These are phyloP conservation scores for Spodoptera picta DNA, from an alignment of 2,888 invertebrate species.

Conservation along the genomic window DNA sequence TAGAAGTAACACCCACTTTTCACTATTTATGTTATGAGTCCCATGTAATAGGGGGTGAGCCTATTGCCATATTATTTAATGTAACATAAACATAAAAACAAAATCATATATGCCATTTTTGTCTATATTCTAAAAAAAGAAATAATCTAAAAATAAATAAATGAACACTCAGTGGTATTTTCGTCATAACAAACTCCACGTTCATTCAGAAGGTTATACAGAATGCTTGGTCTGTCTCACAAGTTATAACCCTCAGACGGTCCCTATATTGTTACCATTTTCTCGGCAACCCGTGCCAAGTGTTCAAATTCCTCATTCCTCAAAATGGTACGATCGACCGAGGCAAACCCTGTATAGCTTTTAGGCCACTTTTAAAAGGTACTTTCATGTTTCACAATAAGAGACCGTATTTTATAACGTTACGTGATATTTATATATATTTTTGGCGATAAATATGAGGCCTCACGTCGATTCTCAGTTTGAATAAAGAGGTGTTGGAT, in stretches of 20 bases:
- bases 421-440: neutral
- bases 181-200: neutral
- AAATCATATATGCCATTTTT: too few species aligned
- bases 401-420: neutral
- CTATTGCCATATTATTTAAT: too few species aligned
- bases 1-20: too few species aligned
- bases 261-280: slow-evolving; percentile 19
- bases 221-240: slow-evolving; percentile 24
- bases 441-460: neutral
- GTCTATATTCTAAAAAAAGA: neutral
- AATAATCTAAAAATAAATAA: neutral
- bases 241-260: slow-evolving; percentile 25
- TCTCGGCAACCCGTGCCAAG: slow-evolving; percentile 33
- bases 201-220: neutral
- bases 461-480: too few species aligned
- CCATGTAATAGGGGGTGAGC: too few species aligned
- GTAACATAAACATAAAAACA: too few species aligned
- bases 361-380: slow-evolving; percentile 31
- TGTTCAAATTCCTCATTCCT: slow-evolving; percentile 22
- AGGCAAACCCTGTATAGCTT: slow-evolving; percentile 21
- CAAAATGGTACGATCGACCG: slow-evolving; percentile 27
- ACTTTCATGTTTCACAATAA: slow-evolving; percentile 29
- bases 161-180: slow-evolving; percentile 2
- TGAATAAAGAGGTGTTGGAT: too few species aligned
- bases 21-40: too few species aligned